A percentile compares a stretch with the other conserved stretches of the same genome.
Evolutionary conservation across 2,888 invertebrate genomes (phyloP).

Genomic region (Cyrtodaria siliqua): DNA sequence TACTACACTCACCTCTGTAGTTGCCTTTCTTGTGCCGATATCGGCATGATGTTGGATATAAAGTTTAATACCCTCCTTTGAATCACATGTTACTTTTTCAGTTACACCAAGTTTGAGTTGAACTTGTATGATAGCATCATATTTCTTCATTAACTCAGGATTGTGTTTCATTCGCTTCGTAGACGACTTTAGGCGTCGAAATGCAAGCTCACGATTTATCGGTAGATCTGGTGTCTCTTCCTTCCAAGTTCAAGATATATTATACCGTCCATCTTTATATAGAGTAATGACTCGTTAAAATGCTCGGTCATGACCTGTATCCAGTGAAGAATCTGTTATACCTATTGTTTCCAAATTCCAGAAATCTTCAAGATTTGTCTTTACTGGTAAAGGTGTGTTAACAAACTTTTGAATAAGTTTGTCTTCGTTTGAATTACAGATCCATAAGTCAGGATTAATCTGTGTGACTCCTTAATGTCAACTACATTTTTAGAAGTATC

Average conservation of each 20-base stretch:
- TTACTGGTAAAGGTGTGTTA: not conserved
- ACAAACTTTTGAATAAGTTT: not conserved
- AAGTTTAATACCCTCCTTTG: not conserved
- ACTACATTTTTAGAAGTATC: too few relatives aligned
- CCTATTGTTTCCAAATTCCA: slow-evolving; percentile 26
- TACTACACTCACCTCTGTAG: slow-evolving; percentile 29
- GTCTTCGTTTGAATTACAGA: too few relatives aligned
- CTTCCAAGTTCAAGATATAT: slow-evolving; percentile 32
- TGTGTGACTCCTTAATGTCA: too few relatives aligned
- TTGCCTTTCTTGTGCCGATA: slow-evolving; percentile 16
- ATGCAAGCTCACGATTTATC: slow-evolving; percentile 20
- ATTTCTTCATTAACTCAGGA: slow-evolving; percentile 20
- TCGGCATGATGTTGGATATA: slow-evolving; percentile 24
- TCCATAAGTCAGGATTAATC: too few relatives aligned
- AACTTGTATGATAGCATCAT: slow-evolving; percentile 16
- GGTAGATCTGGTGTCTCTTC: slow-evolving; percentile 18
- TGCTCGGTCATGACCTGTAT: slow-evolving; percentile 10
- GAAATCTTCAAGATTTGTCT: slow-evolving; percentile 17
- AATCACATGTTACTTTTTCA: slow-evolving; percentile 15
- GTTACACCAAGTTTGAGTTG: slow-evolving; percentile 12
- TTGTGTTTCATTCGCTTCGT: slow-evolving; percentile 3
- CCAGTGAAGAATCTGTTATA: not conserved
- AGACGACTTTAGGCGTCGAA: slow-evolving; percentile 11
- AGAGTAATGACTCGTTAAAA: slow-evolving; percentile 3
- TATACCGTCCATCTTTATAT: slow-evolving; percentile 18